Percentiles rank a stretch among this genome's conserved stretches.
Evolutionary conservation across 2,113 vertebrate genomes (phyloP).

Genomic region (Aspiorhynchus laticeps): DNA sequence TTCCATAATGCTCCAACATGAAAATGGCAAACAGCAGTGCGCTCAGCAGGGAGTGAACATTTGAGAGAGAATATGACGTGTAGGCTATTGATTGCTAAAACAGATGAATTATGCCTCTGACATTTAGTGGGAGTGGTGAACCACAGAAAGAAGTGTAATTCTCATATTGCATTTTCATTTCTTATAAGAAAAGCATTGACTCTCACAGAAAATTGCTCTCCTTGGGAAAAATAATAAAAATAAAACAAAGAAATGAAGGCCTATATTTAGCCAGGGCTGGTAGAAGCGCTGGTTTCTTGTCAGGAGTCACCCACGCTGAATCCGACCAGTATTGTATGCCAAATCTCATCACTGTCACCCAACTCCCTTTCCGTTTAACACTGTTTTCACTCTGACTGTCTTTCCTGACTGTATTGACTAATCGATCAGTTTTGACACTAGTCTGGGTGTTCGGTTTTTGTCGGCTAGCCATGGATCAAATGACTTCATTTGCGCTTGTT

Average conservation of each 20-base stretch:
- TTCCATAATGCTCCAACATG: neutral
- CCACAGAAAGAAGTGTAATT: slow-evolving; percentile 23
- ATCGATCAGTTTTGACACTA: neutral
- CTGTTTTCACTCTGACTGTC: slow-evolving; percentile 8
- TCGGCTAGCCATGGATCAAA: neutral
- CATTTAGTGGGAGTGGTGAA: slow-evolving; percentile 31
- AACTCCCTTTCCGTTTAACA: neutral
- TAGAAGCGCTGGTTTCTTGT: neutral
- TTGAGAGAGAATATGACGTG: slow-evolving; percentile 1
- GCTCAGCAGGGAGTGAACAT: slow-evolving; percentile 29
- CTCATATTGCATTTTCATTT: neutral
- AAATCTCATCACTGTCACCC: neutral
- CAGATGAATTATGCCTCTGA: slow-evolving; percentile 39
- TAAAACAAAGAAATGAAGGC: neutral
- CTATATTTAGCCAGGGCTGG: neutral
- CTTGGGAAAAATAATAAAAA: neutral
- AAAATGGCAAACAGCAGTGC: slow-evolving; percentile 28
- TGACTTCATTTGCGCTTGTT: neutral
- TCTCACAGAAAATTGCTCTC: neutral
- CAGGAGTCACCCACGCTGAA: neutral
- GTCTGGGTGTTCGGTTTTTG: neutral
- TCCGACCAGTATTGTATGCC: neutral
- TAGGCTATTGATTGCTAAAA: slow-evolving; percentile 30
- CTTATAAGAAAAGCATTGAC: slow-evolving; percentile 14
- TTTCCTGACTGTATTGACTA: neutral